Evolutionary conservation across 2,797 vertebrate species (phyloP), one percentile per base, ranked within the genome.

Genomic region (Acipenser transmontanus): DNA sequence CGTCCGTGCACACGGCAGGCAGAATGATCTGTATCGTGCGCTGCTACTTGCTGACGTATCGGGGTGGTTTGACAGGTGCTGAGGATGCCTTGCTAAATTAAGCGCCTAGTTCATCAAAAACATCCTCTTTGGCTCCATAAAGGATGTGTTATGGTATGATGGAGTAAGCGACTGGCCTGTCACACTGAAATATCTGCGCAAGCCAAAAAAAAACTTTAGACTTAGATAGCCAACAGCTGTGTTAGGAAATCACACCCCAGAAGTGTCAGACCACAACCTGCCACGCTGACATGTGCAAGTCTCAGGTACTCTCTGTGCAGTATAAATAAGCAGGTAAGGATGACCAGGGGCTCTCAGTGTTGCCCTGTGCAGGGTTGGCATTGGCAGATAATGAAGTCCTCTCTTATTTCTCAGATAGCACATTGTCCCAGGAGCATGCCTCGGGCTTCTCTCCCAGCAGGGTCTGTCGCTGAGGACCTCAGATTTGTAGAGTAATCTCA

Each of bases 61-160:
- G 79, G 82, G 77, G 82, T 85, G 80, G 72, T 80, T 77, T 83
- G 87, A 87, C 88, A 89, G 87, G 91, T 90, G 88, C 82, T 89
- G 84, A 85, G 84, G 86, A 89, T 89, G 80, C 84, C 80, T 81
- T 83, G 78, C 91, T 92, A 93, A 90, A 91, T 91, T 82, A 88
- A 84, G 85, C 71, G 86, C 81, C 77, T 77, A 83, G 81, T 87
- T 88, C 86, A 91, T 91, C 88, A 88, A 89, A 91, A 91, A 90
- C 88, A 91, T 92, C 91, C 89, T 89, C 86, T 85, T 87, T 73
- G 84, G 85, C 82, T 73, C 77, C 50, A 70, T 79, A 67, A 69
- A 83, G 80, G 81, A 81, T 80, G 77, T 80, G 76, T 81, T 81
- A 79, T 80, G 82, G 84, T 84, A 78, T 87, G 81, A 76, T 73